These are phyloP conservation scores for Murina feae DNA, from an alignment of 2,113 vertebrate genomes.

Conservation along the genomic window DNA sequence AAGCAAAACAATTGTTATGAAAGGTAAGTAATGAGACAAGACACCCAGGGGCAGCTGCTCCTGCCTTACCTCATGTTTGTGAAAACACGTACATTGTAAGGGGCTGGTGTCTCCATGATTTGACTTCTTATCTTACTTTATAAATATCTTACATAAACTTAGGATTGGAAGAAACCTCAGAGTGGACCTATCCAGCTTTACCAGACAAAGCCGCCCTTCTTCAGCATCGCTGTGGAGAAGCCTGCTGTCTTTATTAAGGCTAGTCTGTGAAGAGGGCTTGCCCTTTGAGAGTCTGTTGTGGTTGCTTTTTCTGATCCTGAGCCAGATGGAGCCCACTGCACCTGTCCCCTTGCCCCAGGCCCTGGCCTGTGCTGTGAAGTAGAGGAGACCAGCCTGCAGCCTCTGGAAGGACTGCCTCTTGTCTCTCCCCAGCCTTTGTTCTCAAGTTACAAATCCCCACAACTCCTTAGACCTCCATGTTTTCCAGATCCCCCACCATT, in stretches of 20 bases:
- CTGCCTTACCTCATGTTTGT: background rate
- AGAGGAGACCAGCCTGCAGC: background rate
- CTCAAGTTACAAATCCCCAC: background rate
- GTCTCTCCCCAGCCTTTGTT: background rate
- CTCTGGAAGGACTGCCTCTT: background rate
- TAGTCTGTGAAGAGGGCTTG: background rate
- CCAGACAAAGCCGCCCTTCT: background rate
- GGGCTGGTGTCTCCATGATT: background rate
- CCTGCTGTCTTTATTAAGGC: background rate
- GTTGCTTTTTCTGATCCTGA: background rate
- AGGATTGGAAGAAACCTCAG: background rate
- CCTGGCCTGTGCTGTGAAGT: background rate
- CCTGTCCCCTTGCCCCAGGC: background rate
- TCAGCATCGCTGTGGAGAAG: background rate
- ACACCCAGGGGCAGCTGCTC: background rate
- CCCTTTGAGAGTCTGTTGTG: background rate
- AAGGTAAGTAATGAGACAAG: slow-evolving; percentile 13
- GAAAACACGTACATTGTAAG: background rate
- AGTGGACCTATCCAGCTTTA: background rate
- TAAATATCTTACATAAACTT: background rate
- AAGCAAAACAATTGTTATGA: background rate
- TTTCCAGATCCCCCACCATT: background rate
- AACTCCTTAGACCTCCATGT: background rate
- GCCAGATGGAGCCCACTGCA: background rate
- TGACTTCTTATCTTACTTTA: slow-evolving; percentile 8